Evolutionary conservation across 2,797 vertebrate species (phyloP), one percentile per base, ranked within the genome.

Genomic region (Enteromius afrohamiltoni): DNA sequence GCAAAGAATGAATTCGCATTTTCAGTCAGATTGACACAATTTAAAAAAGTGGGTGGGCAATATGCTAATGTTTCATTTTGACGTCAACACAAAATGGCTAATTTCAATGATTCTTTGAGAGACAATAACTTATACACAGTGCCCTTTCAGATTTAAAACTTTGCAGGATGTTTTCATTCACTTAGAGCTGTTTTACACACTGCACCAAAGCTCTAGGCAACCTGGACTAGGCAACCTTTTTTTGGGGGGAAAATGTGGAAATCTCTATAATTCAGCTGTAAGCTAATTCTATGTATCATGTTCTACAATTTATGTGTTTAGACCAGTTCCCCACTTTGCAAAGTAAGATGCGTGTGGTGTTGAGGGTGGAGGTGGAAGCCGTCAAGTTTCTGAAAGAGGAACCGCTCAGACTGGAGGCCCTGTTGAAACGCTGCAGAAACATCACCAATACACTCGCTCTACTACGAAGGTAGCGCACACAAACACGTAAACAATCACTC

Each of bases 331-430:
- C 97, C 81, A 94, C 96, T 86, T 95, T 99, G 88, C 97, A 98
- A 94, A 97, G 97, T 94, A 98, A 98, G 94, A 98, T 99, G 97
- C 95, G 97, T 0, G 97, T 98, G 79, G 97, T 99, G 89, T 93
- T 99, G 82, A 91, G 97, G 1, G 97, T 98, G 88, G 97, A 99
- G 93, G 97, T 98, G 84, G 97, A 99, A 88, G 97, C 97, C 0
- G 97, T 99, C 6, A 99, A 99, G 88, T 99, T 99, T 93, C 94
- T 99, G 88, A 99, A 98, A 89, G 97, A 99, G 90, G 97, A 98
- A 88, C 97, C 97, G 0, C 96, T 96, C 82, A 96, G 97, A 13
- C 95, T 99, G 65, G 97, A 99, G 0, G 96, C 96, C 7, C 93
- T 99, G 69, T 95, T 98, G 86, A 98, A 97, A 87, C 96, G 97